Conservation (phyloP, 2,113 vertebrate species). For the Apaloderma vittatum region DNA sequence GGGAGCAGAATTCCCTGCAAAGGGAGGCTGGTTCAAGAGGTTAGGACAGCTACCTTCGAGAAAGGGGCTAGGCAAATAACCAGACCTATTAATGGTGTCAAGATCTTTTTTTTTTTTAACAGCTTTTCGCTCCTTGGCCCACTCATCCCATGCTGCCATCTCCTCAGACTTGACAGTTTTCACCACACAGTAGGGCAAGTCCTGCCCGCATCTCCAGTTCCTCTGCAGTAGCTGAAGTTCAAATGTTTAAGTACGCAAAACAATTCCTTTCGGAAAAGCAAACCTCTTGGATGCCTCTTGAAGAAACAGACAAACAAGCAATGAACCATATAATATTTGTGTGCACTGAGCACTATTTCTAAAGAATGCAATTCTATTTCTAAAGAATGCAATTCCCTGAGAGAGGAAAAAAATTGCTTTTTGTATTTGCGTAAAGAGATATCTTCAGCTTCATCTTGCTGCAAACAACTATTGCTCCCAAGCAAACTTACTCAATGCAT, state of each 20-base stretch:
- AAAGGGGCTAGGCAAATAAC: neutral
- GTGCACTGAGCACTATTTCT: neutral
- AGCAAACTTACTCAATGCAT: neutral
- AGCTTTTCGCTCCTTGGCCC: neutral
- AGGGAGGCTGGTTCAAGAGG: neutral
- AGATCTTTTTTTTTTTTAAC: neutral
- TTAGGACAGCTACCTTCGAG: neutral
- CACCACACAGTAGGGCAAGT: neutral
- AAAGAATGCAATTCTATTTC: neutral
- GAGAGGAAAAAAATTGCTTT: neutral
- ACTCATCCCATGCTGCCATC: neutral
- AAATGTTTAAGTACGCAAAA: neutral
- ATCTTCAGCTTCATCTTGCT: neutral
- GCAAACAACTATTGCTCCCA: neutral
- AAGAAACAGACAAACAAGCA: neutral
- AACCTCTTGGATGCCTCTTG: neutral
- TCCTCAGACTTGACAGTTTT: constrained; percentile 6
- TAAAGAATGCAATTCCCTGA: neutral
- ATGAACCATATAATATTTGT: neutral
- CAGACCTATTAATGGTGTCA: neutral
- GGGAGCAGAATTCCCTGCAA: neutral
- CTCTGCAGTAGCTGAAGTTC: neutral
- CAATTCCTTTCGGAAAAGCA: neutral
- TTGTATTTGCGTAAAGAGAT: neutral
- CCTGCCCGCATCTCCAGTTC: neutral